Base-by-base conservation (phyloP, 1,140 invertebrate species). In the Zaprionus vittiger region DNA sequence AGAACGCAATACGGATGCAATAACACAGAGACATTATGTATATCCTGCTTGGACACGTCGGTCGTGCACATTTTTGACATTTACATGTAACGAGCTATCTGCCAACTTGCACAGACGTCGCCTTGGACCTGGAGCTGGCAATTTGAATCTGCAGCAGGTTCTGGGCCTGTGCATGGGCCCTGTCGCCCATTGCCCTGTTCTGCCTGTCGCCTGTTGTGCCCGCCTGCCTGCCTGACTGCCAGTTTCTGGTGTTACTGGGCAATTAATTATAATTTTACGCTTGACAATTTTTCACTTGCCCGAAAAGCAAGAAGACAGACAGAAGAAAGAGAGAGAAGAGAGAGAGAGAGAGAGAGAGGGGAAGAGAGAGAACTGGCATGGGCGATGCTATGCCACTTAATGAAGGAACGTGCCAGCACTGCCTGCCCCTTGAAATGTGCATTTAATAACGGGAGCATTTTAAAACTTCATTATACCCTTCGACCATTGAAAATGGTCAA, bases 211-310 rank as follows among this genome's bases (percentile, higher is more conserved):
- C 65, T 66, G 61, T 76, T 69, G 56, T 77, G 77, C 63, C 41
- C 77, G 38, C 38, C 38, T 17, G 41, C 6, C 41, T 44, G 41
- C 41, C 41, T 17, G 41, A n/a, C 41, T 47, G 83, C 57, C 74
- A 56, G 68, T 60, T 37, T 81, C 68, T 75, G 73, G 71, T 81
- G 71, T 57, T 71, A 72, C 72, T 66, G 69, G 74, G 64, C 81
- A 84, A 83, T 84, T 89, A 90, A 89, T 89, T 89, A 90, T 89
- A 89, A 89, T 89, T 89, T 89, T 79, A 90, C 73, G 76, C 81
- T 77, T 84, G 76, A 81, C 81, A 81, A 90, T 60, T 84, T 80
- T 69, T 57, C 65, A 79, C 62, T 84, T 84, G 72, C 52, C 69
- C 60, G 74, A 81, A 87, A 77, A 38, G 20, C 17, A 31, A 65